Evolutionary conservation across 2,113 vertebrate genomes (phyloP).

Genomic region (Oreochromis tanganicae): DNA sequence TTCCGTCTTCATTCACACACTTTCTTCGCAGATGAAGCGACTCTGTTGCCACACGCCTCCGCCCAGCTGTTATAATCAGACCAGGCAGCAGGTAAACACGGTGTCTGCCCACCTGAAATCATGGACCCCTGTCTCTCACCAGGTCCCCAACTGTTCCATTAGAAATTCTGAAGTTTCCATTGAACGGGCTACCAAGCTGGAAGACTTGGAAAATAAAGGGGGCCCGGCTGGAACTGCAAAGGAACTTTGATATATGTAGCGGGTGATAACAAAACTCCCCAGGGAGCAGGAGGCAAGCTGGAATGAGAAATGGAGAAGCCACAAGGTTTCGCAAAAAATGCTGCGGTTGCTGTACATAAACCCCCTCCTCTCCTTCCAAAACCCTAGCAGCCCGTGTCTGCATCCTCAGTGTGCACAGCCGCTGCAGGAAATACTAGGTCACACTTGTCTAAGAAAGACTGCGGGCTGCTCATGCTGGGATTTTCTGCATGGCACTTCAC

Average conservation of each 20-base stretch:
- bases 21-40: constrained; percentile 21
- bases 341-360: constrained; percentile 30
- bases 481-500: constrained; percentile 4
- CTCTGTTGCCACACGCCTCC: constrained; percentile 30
- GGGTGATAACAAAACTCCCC: constrained; percentile 31
- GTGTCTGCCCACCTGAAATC: constrained; percentile 6
- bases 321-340: constrained; percentile 29
- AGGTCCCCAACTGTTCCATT: neutral
- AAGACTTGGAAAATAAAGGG: neutral
- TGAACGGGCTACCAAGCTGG: neutral
- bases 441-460: constrained; percentile 3
- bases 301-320: constrained; percentile 47
- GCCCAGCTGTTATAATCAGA: neutral
- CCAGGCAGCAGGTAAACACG: constrained; percentile 24
- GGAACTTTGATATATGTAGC: constrained; percentile 50
- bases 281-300: constrained; percentile 11
- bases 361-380: neutral
- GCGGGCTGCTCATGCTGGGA: constrained; percentile 4
- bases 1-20: constrained; percentile 52
- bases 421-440: constrained; percentile 46
- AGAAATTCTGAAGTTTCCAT: neutral
- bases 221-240: neutral
- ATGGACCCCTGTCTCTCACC: neutral
- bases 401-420: constrained; percentile 9
- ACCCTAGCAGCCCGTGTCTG: neutral